Base-by-base conservation (phyloP, 2,888 invertebrate genomes). In the Therioaphis trifolii region DNA sequence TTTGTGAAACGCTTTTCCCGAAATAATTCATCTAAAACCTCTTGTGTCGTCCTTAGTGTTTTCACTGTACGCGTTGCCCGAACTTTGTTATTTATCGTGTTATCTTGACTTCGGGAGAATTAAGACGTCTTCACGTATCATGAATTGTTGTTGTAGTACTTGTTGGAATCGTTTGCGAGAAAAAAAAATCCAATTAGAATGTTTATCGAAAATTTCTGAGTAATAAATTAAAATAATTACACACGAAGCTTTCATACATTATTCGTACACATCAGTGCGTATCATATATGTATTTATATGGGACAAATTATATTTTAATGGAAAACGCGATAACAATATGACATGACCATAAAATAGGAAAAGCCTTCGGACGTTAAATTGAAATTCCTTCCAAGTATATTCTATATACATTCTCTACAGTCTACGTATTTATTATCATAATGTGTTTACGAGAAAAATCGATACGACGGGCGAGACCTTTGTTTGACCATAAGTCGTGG, bases 11-110 rank as follows among this genome's bases (percentile, higher is more conserved):
- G 76, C 7, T 27, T 76, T 76, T 43, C 18, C n/a, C 24, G 61
- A 76, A 76, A 61, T 76, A 61, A 61, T 61, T 61, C 29, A 76
- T 61, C 61, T 61, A 46, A 75, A 58, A 75, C 43, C 43, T 61
- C 75, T 21, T 40, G 15, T 24, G 12, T 12, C 40, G 9, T 24
- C n/a, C 35, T 15, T 55, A 15, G 29, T 21, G 29, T n/a, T 21
- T 72, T 35, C 27, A 4, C 21, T 21, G 35, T 21, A 12, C 1
- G 49, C 15, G n/a, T n/a, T n/a, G n/a, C 18, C 11, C 71, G 21
- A 58, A 75, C 12, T 76, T 18, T 46, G 3, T 76, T 63, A 46
- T 46, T 61, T 61, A 46, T 46, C 55, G 21, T 21, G 9, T 49
- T 15, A 5, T 49, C 18, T 49, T 15, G 9, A 52, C n/a, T 14